Conservation (phyloP, 2,113 vertebrate species). For the Tachysurus vachellii region DNA sequence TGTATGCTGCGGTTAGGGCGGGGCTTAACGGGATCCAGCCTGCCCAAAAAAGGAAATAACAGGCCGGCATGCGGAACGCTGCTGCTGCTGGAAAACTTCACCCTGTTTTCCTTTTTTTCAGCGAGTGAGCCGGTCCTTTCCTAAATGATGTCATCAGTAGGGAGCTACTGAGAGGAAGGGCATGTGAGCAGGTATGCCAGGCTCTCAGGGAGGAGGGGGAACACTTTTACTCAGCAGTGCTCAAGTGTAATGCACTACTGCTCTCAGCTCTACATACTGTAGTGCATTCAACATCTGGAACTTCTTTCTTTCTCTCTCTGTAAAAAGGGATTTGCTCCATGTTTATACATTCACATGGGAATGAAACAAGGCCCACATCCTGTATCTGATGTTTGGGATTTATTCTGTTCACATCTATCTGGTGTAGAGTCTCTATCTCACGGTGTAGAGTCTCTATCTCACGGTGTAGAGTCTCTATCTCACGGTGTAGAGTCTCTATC, state of each 20-base stretch:
- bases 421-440: too few species aligned
- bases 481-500: too few species aligned
- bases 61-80: slow-evolving; percentile 65
- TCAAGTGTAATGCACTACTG: not conserved
- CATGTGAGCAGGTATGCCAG: slow-evolving; percentile 50
- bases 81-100: slow-evolving; percentile 74
- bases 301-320: not conserved
- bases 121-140: slow-evolving; percentile 64
- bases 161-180: slow-evolving; percentile 65
- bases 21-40: slow-evolving; percentile 75
- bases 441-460: too few species aligned
- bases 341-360: not conserved
- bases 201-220: not conserved
- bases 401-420: too few species aligned
- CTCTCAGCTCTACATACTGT: not conserved
- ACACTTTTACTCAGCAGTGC: not conserved
- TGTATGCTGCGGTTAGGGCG: slow-evolving; percentile 73
- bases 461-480: too few species aligned
- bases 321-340: not conserved
- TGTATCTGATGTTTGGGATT: too few species aligned
- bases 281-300: not conserved
- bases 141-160: slow-evolving; percentile 72
- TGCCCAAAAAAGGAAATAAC: slow-evolving; percentile 85
- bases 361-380: not conserved
- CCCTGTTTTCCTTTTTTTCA: slow-evolving; percentile 57